Evolutionary conservation across 2,797 vertebrate genomes (phyloP), one percentile per base, ranked within the genome.

Genomic region (Sebastes goodei): DNA sequence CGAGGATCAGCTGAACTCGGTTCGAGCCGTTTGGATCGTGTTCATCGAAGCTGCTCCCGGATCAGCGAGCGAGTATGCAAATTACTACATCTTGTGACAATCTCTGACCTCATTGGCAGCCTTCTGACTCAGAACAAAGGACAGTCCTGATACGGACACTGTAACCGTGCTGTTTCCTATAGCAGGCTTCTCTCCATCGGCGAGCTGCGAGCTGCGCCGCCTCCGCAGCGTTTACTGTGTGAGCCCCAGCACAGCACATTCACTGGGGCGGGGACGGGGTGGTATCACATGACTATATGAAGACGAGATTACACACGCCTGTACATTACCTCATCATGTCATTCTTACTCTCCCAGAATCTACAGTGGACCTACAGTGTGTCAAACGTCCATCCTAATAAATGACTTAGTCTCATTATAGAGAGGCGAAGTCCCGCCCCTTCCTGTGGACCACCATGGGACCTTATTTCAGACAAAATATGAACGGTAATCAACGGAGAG

Each of bases 61-160:
- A 82, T 83, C 83, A 80, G 80, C 57, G 21, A 49, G 82, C 33
- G 29, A 62, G 75, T 66, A 81, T 85, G 88, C 85, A 79, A 82
- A 91, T 78, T 6, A 87, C 83, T 81, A 57, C 91, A 89, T 86
- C 87, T 92, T 90, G 92, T 94, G 93, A 94, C 88, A 83, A 88
- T 85, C 86, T 84, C 89, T 95, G 94, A 95, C 90, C 90, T 95
- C 93, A 94, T 86, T 73, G 9, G 69, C 81, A 80, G 86, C 85
- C 86, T 57, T 80, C 85, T 85, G 87, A 89, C 87, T 91, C 75
- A 25, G 86, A 89, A 93, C 92, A 93, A 93, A 90, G 87, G 86
- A 80, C 65, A 30, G 56, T 59, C 76, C 79, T 84, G 83, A 87
- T 82, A 33, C 83, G n/a, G 81, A 90, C 77, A 60, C 84, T 80